Evolutionary conservation across 2,113 vertebrate genomes (phyloP).

Genomic region (Columba janthina): DNA sequence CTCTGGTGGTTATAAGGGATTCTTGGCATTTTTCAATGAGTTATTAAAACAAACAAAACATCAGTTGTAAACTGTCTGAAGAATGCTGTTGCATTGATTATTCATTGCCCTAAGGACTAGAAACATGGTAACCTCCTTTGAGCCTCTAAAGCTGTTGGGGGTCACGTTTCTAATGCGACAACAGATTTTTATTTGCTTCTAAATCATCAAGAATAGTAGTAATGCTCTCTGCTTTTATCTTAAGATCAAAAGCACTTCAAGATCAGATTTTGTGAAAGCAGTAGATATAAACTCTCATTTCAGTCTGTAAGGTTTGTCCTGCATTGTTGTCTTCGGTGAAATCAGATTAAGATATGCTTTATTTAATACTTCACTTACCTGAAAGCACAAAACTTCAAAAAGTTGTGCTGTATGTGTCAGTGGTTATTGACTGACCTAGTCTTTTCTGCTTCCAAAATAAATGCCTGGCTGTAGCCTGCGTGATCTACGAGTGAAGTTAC

Average conservation of each 20-base stretch:
- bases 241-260: constrained; percentile 11
- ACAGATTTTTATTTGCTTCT: constrained; percentile 1
- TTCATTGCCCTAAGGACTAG: background rate
- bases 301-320: background rate
- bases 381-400: background rate
- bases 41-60: background rate
- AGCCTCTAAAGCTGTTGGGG: background rate
- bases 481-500: background rate
- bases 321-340: background rate
- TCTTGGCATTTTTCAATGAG: background rate
- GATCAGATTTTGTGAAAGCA: background rate
- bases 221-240: background rate
- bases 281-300: background rate
- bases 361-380: background rate
- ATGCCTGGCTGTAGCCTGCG: background rate
- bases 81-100: background rate
- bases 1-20: background rate
- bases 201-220: background rate
- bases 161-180: background rate
- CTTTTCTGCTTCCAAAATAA: background rate
- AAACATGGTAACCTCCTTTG: background rate
- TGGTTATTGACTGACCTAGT: background rate
- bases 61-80: background rate
- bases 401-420: background rate
- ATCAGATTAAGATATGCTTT: background rate